A percentile compares a stretch with the other conserved stretches of the same genome.
phyloP scores from a whole-genome alignment of 2,888 invertebrate species.

The Epirrita christyi region DNA sequence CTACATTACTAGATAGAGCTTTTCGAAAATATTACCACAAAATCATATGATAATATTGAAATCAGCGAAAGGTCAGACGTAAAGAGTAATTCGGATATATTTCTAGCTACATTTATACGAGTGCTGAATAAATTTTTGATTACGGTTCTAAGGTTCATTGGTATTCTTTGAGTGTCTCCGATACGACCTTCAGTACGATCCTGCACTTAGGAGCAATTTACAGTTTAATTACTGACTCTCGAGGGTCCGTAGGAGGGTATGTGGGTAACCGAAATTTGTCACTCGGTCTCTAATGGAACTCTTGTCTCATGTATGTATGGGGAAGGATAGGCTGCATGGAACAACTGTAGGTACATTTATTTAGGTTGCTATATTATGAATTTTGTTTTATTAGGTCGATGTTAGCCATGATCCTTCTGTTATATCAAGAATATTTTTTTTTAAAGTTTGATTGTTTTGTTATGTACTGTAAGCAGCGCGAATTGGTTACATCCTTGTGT shows the following conservation, averaged over 20 bases:
- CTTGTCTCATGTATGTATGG: slow-evolving; percentile 24
- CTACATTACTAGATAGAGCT: background rate
- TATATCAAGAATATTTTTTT: background rate
- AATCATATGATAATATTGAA: slow-evolving; percentile 25
- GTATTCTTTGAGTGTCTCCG: slow-evolving; percentile 65
- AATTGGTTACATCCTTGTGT: no score
- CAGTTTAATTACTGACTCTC: slow-evolving; percentile 77
- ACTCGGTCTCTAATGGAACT: slow-evolving; percentile 38
- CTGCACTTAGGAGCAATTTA: slow-evolving; percentile 78
- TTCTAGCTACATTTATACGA: slow-evolving; percentile 40
- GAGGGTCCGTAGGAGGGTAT: slow-evolving; percentile 43
- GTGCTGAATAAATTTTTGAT: slow-evolving; percentile 67
- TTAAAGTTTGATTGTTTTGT: no score
- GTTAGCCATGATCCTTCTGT: background rate
- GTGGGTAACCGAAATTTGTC: slow-evolving; percentile 52
- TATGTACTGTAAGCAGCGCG: no score
- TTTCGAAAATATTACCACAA: slow-evolving; percentile 23
- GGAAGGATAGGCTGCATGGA: slow-evolving; percentile 3
- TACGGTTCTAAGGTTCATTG: slow-evolving; percentile 66
- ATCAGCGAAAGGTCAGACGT: slow-evolving; percentile 24
- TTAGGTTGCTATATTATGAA: slow-evolving; percentile 17
- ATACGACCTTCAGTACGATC: slow-evolving; percentile 71
- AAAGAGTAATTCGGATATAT: slow-evolving; percentile 44
- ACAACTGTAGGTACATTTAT: slow-evolving; percentile 10
- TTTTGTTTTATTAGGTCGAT: slow-evolving; percentile 9